Conservation (phyloP, 2,797 vertebrate genomes). For the Platalea minor region DNA sequence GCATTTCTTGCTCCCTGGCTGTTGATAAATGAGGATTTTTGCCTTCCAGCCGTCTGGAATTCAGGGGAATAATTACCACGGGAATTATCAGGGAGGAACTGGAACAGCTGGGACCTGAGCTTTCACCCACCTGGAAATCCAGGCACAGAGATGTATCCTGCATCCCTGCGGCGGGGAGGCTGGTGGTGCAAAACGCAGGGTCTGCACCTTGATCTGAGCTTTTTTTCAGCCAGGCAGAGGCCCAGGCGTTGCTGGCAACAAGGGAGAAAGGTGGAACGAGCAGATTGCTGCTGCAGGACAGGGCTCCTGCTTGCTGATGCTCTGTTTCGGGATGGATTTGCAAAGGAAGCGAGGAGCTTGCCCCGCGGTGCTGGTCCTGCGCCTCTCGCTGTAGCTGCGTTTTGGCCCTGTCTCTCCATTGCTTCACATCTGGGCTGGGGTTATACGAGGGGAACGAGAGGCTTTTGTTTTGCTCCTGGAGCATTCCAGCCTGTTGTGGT, state of each 20-base stretch:
- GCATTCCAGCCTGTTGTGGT: conserved; percentile 43
- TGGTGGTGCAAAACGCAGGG: background rate
- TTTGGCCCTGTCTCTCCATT: background rate
- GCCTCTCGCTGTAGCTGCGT: background rate
- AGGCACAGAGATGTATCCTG: background rate
- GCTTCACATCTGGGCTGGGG: background rate
- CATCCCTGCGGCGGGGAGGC: accelerated
- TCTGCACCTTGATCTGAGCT: background rate
- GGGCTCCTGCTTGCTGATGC: background rate
- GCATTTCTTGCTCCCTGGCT: background rate
- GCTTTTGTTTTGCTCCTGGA: conserved; percentile 11
- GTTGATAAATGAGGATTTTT: background rate
- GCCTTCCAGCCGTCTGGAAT: conserved; percentile 21
- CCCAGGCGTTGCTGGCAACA: background rate
- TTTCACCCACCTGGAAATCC: background rate
- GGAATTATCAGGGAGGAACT: conserved; percentile 18
- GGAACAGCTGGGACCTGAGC: conserved; percentile 2
- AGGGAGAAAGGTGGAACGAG: background rate
- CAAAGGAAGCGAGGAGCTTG: accelerated
- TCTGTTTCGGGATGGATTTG: background rate
- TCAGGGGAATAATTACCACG: background rate
- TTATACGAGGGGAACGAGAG: background rate
- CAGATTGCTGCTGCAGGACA: background rate
- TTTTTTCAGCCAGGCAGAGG: background rate
- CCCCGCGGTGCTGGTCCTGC: background rate